Base-by-base conservation (phyloP, 2,797 vertebrate genomes). In the Urophycis tenuis region DNA sequence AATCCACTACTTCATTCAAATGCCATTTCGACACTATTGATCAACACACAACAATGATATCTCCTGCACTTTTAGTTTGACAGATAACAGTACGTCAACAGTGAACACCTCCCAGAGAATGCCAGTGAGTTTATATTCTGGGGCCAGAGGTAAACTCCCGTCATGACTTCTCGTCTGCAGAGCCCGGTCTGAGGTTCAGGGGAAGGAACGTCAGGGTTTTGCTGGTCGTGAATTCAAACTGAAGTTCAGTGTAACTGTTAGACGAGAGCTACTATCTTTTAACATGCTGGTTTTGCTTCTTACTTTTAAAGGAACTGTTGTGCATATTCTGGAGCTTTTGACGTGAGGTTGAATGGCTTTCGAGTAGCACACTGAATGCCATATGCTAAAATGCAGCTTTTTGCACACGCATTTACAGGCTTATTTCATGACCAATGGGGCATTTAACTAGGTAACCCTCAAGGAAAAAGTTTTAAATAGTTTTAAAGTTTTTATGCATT, bases 261-360 rank as follows among this genome's bases (percentile, higher is more conserved):
- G 83, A 69, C 71, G 60, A 69, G 60, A 85, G 77, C 79, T 83
- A 80, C 82, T 80, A 80, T 78, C 81, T 76, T 35, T 79, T 35
- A 33, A 22, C 72, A 64, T 84, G 82, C 81, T 84, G 83, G 80
- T 76, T 74, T 75, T 70, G 78, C 77, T 83, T 30, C 78, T 75
- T 70, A 74, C 60, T 75, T 77, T 34, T 41, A 35, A 73, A 45
- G 32, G n/a, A 35, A 39, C 34, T 67, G 30, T 71, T 90, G 81
- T 88, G 81, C 83, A 88, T 88, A 80, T 82, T 84, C 75, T 32
- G 75, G 67, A 9, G 29, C 39, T 76, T 84, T 87, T 75, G 75
- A 72, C 78, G 77, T 22, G 9, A 84, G 72, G 78, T 74, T 81
- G 71, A 80, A 82, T 78, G 53, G 31, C n/a, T 79, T 67, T 76